These are phyloP conservation scores for Episyrphus balteatus DNA, from an alignment of 1,140 invertebrate species.

Conservation along the genomic window DNA sequence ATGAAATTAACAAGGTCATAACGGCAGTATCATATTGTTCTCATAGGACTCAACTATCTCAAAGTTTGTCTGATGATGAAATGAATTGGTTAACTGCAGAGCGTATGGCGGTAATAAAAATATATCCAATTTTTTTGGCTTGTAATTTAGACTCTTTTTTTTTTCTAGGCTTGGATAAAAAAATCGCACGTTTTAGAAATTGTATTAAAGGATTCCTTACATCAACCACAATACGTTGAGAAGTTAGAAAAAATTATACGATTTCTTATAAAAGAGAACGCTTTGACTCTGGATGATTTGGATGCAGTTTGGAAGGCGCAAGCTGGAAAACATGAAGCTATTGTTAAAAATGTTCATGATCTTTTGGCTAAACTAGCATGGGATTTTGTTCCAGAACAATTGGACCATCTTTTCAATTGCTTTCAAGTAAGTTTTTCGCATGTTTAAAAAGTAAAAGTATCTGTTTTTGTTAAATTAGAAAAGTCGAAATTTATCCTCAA, in stretches of 20 bases:
- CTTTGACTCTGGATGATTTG: slow-evolving; percentile 79
- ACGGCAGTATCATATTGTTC: slow-evolving; percentile 81
- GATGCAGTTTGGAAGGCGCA: slow-evolving; percentile 95
- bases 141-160: slow-evolving; percentile 3
- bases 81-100: slow-evolving; percentile 91
- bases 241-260: slow-evolving; percentile 95
- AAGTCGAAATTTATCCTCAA: too few species aligned
- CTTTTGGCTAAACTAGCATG: slow-evolving; percentile 91
- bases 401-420: slow-evolving; percentile 95
- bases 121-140: slow-evolving; percentile 4
- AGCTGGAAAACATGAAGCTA: slow-evolving; percentile 88
- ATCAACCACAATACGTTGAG: slow-evolving; percentile 97
- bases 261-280: slow-evolving; percentile 92
- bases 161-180: slow-evolving; percentile 81
- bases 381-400: slow-evolving; percentile 95
- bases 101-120: slow-evolving; percentile 70
- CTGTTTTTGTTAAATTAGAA: too few species aligned
- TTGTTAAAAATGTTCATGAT: slow-evolving; percentile 96
- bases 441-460: not conserved
- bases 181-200: slow-evolving; percentile 94
- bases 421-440: slow-evolving; percentile 62
- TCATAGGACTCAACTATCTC: slow-evolving; percentile 48
- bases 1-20: slow-evolving; percentile 97
- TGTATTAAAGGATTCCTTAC: slow-evolving; percentile 86
- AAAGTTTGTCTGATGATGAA: slow-evolving; percentile 47